A percentile compares a stretch with the other conserved stretches of the same genome.
Conservation (phyloP, 2,888 invertebrate species). For the Gastracanthus pulcherrimus region DNA sequence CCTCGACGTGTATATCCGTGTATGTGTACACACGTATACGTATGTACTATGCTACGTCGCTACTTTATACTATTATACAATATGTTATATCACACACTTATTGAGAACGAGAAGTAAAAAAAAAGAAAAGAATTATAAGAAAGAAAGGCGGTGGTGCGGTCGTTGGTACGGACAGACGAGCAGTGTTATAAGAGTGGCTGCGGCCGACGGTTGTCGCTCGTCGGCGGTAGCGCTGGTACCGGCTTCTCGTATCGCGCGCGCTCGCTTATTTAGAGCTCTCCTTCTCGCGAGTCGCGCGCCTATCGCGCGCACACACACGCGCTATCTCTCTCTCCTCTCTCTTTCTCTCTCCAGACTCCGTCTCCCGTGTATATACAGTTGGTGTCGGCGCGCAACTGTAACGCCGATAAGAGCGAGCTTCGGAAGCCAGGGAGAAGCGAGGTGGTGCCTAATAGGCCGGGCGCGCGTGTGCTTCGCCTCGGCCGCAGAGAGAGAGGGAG, state of each 20-base stretch:
- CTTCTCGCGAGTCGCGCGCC: not conserved
- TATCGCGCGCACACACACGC: too few species aligned
- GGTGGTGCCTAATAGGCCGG: too few species aligned
- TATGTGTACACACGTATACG: too few species aligned
- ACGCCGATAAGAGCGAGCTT: too few species aligned
- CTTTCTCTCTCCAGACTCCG: not conserved
- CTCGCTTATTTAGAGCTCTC: not conserved
- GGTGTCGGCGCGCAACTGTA: too few species aligned
- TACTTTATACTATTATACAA: not conserved
- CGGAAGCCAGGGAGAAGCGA: too few species aligned
- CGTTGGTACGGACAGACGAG: not conserved
- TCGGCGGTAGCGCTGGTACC: not conserved
- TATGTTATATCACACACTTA: not conserved
- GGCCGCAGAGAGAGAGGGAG: too few species aligned
- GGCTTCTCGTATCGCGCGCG: too few species aligned
- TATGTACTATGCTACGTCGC: too few species aligned
- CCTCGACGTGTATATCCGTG: not conserved
- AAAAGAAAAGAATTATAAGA: not conserved
- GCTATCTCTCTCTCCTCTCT: too few species aligned
- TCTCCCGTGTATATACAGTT: too few species aligned
- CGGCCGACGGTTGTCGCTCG: not conserved
- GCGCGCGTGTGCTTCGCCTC: too few species aligned
- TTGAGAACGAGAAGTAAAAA: not conserved
- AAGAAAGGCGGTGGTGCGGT: not conserved
- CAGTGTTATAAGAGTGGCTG: not conserved